A percentile compares a stretch with the other conserved stretches of the same genome.
Evolutionary conservation across 2,797 vertebrate species (phyloP).

Genomic region (Coregonus suidteri): DNA sequence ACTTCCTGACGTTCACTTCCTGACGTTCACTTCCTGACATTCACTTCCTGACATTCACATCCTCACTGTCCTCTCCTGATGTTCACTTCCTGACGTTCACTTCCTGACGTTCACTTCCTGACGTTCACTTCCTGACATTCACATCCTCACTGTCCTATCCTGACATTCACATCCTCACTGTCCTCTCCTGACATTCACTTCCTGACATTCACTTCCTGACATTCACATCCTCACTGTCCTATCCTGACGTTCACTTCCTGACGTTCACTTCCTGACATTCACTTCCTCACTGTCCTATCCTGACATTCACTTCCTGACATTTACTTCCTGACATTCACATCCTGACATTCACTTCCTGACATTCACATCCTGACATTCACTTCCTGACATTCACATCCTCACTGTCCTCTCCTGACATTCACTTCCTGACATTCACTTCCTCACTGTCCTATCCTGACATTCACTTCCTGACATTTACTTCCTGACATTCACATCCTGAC

Average conservation of each 20-base stretch:
- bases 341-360: background rate
- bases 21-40: background rate
- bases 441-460: too few species aligned
- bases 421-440: too few species aligned
- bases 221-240: background rate
- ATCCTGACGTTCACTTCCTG: background rate
- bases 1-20: background rate
- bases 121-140: accelerated
- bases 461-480: background rate
- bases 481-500: background rate
- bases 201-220: background rate
- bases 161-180: background rate
- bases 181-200: background rate
- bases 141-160: background rate
- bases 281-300: too few species aligned
- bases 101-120: background rate
- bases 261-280: too few species aligned
- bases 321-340: too few species aligned
- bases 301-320: background rate
- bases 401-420: too few species aligned
- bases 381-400: too few species aligned
- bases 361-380: background rate
- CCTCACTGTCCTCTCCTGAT: background rate
- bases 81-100: background rate
- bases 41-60: background rate